Conservation (phyloP, 1,140 invertebrate genomes). For the Leptopilina boulardi region DNA sequence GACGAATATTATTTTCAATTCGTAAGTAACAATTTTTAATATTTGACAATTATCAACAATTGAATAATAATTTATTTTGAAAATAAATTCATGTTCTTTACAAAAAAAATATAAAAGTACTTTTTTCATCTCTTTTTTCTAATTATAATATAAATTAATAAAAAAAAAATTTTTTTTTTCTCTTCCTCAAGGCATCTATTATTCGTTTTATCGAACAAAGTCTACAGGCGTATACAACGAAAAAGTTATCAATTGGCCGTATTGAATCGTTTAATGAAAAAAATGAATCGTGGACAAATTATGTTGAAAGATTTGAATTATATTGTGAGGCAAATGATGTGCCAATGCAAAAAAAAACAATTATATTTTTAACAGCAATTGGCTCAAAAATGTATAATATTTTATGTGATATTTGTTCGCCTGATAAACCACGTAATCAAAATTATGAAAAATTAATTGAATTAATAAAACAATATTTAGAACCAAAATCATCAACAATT, state of each 20-base stretch:
- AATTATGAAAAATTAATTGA: background rate
- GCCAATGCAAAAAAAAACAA: background rate
- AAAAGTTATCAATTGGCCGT: background rate
- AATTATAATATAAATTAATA: no score
- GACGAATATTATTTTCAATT: no score
- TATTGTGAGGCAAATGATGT: slow-evolving; percentile 24
- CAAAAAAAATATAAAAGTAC: no score
- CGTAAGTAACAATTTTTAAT: no score
- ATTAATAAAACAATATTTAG: background rate
- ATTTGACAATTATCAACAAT: no score
- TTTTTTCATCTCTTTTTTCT: no score
- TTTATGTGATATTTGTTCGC: background rate
- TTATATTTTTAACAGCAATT: background rate
- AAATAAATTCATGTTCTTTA: no score
- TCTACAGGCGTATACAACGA: background rate
- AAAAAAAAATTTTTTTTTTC: background rate
- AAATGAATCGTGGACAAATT: slow-evolving; percentile 2
- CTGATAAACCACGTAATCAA: background rate
- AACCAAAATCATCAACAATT: background rate
- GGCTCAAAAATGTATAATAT: slow-evolving; percentile 3
- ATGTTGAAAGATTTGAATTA: slow-evolving; percentile 13
- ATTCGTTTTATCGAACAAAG: background rate
- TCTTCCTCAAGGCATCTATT: background rate
- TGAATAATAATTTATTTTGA: no score
- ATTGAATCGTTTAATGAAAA: background rate